Percentiles rank a stretch among this genome's conserved stretches.
Evolutionary conservation across 2,888 invertebrate species (phyloP).

Genomic region (Steinernema hermaphroditum): DNA sequence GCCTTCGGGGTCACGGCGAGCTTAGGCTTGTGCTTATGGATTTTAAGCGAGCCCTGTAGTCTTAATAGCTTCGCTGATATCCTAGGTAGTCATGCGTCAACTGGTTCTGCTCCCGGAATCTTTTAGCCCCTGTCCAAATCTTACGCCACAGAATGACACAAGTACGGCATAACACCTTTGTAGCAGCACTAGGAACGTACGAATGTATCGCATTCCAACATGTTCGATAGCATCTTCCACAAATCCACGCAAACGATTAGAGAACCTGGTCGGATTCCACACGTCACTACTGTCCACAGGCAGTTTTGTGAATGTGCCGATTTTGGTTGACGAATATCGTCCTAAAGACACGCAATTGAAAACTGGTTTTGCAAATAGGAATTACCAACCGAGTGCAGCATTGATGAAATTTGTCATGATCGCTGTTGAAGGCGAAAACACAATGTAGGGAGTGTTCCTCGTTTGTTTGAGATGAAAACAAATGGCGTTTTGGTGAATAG

Average conservation of each 20-base stretch:
- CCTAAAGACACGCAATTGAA: not conserved
- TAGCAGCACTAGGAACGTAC: no score
- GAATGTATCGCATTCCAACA: slow-evolving; percentile 5
- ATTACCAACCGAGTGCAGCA: not conserved
- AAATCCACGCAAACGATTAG: slow-evolving; percentile 2
- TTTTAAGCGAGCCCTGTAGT: no score
- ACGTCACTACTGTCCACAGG: slow-evolving; percentile 32
- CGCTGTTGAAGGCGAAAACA: slow-evolving; percentile 17
- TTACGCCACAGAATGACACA: not conserved
- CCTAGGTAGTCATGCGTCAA: no score
- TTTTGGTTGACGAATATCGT: slow-evolving; percentile 23
- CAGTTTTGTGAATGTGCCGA: slow-evolving; percentile 31
- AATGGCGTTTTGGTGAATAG: slow-evolving; percentile 40
- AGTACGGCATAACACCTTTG: not conserved
- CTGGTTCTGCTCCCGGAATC: not conserved
- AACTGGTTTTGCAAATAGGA: no score
- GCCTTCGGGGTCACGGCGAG: no score
- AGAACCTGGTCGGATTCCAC: slow-evolving; percentile 7
- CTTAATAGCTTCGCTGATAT: no score
- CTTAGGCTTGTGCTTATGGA: no score
- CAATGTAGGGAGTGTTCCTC: slow-evolving; percentile 37
- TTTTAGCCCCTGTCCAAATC: not conserved
- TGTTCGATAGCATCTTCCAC: slow-evolving; percentile 24
- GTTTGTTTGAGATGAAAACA: slow-evolving; percentile 32
- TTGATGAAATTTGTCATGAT: slow-evolving; percentile 4